A percentile compares a stretch with the other conserved stretches of the same genome.
Conservation (phyloP, 2,113 vertebrate genomes). For the Muscicapa adusta region DNA sequence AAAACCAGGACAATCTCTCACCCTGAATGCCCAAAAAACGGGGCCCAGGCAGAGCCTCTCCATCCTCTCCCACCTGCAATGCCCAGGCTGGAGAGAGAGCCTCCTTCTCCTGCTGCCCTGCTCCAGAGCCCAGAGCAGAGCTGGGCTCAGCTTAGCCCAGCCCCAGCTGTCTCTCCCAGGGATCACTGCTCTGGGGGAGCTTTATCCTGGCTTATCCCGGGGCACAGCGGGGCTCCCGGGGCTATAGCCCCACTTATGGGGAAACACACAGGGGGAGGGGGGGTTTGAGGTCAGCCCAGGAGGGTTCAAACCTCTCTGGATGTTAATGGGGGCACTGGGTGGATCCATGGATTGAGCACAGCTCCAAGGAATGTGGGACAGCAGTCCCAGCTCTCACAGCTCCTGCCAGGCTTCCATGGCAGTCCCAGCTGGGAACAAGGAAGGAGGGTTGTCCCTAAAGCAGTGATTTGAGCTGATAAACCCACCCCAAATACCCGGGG, state of each 20-base stretch:
- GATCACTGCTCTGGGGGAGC: neutral
- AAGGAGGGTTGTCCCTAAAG: neutral
- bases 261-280: neutral
- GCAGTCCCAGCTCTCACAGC: neutral
- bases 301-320: neutral
- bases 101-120: neutral
- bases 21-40: accelerated
- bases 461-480: neutral
- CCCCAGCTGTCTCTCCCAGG: neutral
- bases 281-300: neutral
- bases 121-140: neutral
- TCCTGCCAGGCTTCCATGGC: accelerated
- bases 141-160: slow-evolving; percentile 10
- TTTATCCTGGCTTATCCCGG: slow-evolving; percentile 36
- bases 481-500: accelerated
- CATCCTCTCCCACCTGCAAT: neutral
- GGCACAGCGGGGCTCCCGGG: neutral
- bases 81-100: neutral
- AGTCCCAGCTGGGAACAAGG: neutral
- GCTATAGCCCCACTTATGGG: slow-evolving; percentile 39
- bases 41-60: accelerated
- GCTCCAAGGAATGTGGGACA: neutral
- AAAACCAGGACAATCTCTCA: too few species aligned
- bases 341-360: accelerated
- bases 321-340: neutral